Evolutionary conservation across 2,113 vertebrate species (phyloP).

Genomic region (Pyrgilauda ruficollis): DNA sequence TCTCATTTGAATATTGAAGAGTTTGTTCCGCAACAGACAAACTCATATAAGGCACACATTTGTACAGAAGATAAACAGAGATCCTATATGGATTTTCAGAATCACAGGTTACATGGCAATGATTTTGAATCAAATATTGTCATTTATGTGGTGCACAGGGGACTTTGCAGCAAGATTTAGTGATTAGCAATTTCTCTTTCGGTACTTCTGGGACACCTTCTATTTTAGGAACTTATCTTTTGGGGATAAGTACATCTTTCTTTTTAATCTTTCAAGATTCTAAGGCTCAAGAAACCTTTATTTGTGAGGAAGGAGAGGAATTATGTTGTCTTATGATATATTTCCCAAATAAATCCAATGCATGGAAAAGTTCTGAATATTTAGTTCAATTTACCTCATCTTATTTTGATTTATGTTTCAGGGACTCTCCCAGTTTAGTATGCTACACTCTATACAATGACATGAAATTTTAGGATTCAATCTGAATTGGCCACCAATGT

Average conservation of each 20-base stretch:
- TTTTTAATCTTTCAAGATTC: not conserved
- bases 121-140: not conserved
- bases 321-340: not conserved
- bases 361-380: not conserved
- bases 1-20: not conserved
- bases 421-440: not conserved
- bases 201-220: not conserved
- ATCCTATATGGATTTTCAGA: not conserved
- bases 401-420: not conserved
- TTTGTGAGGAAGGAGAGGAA: not conserved
- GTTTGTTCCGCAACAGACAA: not conserved
- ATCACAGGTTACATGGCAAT: not conserved
- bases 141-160: not conserved
- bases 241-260: not conserved
- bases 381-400: not conserved
- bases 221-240: not conserved
- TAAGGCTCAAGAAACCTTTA: not conserved
- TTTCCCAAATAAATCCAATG: not conserved
- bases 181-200: not conserved
- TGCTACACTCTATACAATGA: not conserved
- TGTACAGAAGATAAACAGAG: not conserved
- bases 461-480: not conserved
- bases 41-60: not conserved
- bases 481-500: not conserved
- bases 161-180: not conserved